These are phyloP conservation scores for Dinomys branickii DNA, from an alignment of 2,113 vertebrate genomes.

Conservation along the genomic window DNA sequence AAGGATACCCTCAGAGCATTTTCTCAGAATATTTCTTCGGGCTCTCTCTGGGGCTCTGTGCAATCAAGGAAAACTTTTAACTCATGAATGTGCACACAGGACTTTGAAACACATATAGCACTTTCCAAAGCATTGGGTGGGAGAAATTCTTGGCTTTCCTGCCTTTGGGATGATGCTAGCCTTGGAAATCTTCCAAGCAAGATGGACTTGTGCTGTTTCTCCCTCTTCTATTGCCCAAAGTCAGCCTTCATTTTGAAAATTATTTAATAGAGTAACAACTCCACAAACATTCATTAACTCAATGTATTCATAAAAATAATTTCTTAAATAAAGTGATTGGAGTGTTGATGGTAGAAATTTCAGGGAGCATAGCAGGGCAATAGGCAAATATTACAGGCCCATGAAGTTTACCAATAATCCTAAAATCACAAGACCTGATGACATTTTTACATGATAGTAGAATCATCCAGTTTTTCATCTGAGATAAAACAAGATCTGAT, in stretches of 20 bases:
- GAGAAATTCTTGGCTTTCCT: background rate
- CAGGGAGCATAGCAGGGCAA: background rate
- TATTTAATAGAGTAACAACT: background rate
- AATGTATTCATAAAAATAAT: background rate
- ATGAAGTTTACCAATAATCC: background rate
- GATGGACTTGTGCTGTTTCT: background rate
- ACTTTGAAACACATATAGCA: slow-evolving; percentile 31
- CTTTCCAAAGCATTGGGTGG: background rate
- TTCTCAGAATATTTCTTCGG: slow-evolving; percentile 47
- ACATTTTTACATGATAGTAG: background rate
- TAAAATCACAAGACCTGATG: slow-evolving; percentile 19
- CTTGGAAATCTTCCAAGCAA: background rate
- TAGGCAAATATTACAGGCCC: background rate
- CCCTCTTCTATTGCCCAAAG: background rate
- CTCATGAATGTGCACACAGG: background rate
- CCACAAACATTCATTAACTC: background rate
- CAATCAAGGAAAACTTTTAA: slow-evolving; percentile 69
- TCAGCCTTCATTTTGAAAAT: background rate
- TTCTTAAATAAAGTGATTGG: slow-evolving; percentile 12
- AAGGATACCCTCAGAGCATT: background rate
- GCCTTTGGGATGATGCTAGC: background rate
- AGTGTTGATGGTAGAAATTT: background rate
- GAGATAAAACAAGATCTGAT: background rate
- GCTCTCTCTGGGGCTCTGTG: slow-evolving; percentile 33
- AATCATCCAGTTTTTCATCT: slow-evolving; percentile 8